Evolutionary conservation across 2,113 vertebrate genomes (phyloP).

Genomic region (Macrotus californicus): DNA sequence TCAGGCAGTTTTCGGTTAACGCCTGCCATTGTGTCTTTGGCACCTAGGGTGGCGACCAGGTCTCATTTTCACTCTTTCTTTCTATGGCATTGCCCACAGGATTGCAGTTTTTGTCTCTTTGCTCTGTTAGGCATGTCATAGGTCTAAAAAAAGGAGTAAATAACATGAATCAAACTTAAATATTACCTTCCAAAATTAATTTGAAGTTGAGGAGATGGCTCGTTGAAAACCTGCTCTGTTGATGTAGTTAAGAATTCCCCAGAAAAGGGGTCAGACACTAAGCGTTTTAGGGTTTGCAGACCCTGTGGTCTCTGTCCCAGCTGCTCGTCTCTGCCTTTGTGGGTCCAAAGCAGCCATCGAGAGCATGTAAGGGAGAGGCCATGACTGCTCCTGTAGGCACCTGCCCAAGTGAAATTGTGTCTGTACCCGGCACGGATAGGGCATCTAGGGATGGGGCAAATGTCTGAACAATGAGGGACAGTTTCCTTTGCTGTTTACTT

Average conservation of each 20-base stretch:
- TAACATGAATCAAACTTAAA: neutral
- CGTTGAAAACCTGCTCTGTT: neutral
- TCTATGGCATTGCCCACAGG: neutral
- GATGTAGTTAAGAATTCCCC: neutral
- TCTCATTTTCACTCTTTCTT: neutral
- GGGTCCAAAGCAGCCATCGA: neutral
- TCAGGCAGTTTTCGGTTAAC: neutral
- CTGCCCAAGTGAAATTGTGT: neutral
- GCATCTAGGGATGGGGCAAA: too few species aligned
- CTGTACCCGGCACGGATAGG: accelerated
- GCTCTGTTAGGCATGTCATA: neutral
- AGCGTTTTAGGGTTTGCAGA: neutral
- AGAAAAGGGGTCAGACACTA: neutral
- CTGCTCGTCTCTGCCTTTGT: neutral
- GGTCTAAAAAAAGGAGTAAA: neutral
- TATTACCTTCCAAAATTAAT: neutral
- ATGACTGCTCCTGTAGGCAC: accelerated
- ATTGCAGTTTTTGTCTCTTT: neutral
- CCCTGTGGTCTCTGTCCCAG: neutral
- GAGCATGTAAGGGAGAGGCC: accelerated
- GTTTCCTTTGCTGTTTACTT: neutral
- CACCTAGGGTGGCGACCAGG: neutral
- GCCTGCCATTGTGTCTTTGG: neutral
- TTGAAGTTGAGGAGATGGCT: neutral
- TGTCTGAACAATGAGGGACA: neutral